phyloP scores from a whole-genome alignment of 2,113 vertebrate species.

The Chaetorhynchus papuensis region DNA sequence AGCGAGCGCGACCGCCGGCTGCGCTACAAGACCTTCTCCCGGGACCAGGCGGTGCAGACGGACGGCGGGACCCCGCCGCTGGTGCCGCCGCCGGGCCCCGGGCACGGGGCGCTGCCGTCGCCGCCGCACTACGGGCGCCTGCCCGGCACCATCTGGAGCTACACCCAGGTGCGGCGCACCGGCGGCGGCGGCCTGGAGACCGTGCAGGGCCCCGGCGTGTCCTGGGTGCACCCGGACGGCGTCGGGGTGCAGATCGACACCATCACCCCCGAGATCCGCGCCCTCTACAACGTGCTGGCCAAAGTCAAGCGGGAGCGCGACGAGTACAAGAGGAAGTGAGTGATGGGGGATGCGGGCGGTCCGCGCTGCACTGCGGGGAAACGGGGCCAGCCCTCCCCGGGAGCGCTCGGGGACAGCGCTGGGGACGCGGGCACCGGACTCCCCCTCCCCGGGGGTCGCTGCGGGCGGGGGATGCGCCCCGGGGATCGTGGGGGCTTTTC shows the following conservation, averaged over 20 bases:
- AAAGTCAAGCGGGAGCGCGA: slow-evolving; percentile 95
- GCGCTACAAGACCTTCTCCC: slow-evolving; percentile 67
- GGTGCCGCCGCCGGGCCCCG: slow-evolving; percentile 2
- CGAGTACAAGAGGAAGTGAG: slow-evolving; percentile 94
- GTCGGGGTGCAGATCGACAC: slow-evolving; percentile 98
- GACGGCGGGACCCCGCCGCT: slow-evolving; percentile 50
- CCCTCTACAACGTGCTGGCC: slow-evolving; percentile 94
- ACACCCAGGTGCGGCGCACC: slow-evolving; percentile 80
- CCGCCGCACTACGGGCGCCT: slow-evolving; percentile 73
- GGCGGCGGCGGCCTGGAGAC: slow-evolving; percentile 80
- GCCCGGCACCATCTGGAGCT: slow-evolving; percentile 93
- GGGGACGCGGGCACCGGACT: not conserved
- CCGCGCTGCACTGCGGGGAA: slow-evolving; percentile 18
- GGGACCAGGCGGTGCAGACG: slow-evolving; percentile 87
- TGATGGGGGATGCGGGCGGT: not conserved
- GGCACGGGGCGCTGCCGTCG: slow-evolving; percentile 20
- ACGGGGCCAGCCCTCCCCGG: not conserved
- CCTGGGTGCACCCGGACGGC: slow-evolving; percentile 93
- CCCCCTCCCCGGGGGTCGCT: not conserved
- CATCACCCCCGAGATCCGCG: slow-evolving; percentile 94
- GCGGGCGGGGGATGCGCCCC: not conserved
- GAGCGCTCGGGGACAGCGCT: not conserved
- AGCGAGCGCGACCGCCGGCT: slow-evolving; percentile 66
- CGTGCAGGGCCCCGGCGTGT: slow-evolving; percentile 87
- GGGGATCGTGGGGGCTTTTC: not conserved